Conservation (phyloP, 2,888 invertebrate species). For the Tridacna gigas region DNA sequence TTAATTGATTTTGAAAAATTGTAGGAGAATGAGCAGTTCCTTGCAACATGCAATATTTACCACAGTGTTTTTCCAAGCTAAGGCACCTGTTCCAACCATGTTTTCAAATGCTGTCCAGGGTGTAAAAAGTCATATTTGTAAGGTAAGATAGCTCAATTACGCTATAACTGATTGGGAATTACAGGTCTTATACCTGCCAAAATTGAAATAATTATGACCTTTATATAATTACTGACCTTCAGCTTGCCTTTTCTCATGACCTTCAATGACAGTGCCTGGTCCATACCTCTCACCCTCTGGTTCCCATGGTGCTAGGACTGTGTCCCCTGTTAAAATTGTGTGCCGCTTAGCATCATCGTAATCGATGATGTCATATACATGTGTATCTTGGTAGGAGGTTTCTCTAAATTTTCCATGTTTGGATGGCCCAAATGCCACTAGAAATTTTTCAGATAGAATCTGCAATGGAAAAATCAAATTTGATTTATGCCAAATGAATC, state of each 20-base stretch:
- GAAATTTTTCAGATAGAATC: constrained; percentile 81
- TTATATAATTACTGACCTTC: constrained; percentile 65
- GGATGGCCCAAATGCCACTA: constrained; percentile 83
- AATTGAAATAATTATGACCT: no score
- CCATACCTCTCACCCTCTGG: constrained; percentile 81
- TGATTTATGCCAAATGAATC: background rate
- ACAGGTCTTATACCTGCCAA: no score
- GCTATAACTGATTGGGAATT: no score
- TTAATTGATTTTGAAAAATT: no score
- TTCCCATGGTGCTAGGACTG: constrained; percentile 82
- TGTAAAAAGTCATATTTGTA: no score
- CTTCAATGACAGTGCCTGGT: constrained; percentile 83
- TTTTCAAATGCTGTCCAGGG: no score
- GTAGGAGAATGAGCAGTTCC: no score
- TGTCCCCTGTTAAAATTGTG: constrained; percentile 81
- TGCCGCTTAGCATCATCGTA: constrained; percentile 82
- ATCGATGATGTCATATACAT: constrained; percentile 83
- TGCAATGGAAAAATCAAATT: constrained; percentile 52
- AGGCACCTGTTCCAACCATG: no score
- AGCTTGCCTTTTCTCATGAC: constrained; percentile 79
- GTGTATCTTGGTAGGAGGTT: constrained; percentile 83
- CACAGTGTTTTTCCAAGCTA: no score
- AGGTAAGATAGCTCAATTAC: no score
- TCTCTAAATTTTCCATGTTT: constrained; percentile 82
- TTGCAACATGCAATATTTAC: no score